phyloP scores from a whole-genome alignment of 1,140 invertebrate genomes.

The Thaumetopoea pityocampa region DNA sequence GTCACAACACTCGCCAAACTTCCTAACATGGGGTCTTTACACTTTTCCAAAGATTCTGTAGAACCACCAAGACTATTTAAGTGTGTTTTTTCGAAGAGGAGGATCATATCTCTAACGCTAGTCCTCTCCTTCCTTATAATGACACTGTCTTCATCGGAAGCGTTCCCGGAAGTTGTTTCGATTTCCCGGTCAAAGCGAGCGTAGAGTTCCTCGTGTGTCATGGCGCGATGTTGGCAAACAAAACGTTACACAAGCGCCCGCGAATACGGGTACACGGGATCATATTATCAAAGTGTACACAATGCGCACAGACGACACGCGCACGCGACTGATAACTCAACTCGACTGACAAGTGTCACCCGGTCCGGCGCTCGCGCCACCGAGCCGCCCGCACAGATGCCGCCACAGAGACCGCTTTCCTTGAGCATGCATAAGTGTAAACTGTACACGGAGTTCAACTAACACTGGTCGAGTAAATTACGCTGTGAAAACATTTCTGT shows the following conservation, averaged over 20 bases:
- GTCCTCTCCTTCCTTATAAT: constrained; percentile 50
- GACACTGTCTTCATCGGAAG: constrained; percentile 53
- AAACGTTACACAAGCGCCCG: constrained; percentile 47
- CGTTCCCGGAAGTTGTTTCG: constrained; percentile 38
- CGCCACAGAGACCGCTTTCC: constrained; percentile 12
- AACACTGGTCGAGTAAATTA: constrained; percentile 2
- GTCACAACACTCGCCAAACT: constrained; percentile 60
- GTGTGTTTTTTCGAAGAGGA: constrained; percentile 58
- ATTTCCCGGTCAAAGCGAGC: constrained; percentile 40
- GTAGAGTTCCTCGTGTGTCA: constrained; percentile 59
- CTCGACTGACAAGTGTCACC: constrained; percentile 51
- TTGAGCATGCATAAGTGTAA: constrained; percentile 6
- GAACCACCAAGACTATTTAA: constrained; percentile 38
- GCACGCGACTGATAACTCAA: constrained; percentile 33
- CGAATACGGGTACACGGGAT: constrained; percentile 32
- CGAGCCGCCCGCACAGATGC: constrained; percentile 24
- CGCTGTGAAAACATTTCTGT: constrained; percentile 2
- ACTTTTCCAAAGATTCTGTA: constrained; percentile 51
- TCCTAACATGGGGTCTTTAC: constrained; percentile 44
- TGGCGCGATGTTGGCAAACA: constrained; percentile 34
- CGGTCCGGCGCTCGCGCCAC: constrained; percentile 51
- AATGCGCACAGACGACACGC: constrained; percentile 44
- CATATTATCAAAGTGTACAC: constrained; percentile 49
- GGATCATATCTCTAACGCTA: constrained; percentile 63
- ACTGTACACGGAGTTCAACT: constrained; percentile 9